Conservation (phyloP, 2,888 invertebrate genomes). For the Thereva unica region DNA sequence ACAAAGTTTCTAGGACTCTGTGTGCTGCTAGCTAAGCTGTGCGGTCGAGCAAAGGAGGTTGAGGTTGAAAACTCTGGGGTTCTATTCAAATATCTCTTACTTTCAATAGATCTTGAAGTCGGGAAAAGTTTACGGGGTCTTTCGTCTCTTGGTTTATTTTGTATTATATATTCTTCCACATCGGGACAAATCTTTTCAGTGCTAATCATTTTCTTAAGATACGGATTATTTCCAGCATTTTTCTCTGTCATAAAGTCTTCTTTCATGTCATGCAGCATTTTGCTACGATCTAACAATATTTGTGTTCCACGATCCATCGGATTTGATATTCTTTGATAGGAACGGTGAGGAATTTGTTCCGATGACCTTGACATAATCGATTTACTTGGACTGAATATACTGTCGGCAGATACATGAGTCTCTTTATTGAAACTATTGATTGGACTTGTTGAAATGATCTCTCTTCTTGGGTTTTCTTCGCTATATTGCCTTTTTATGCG, state of each 20-base stretch:
- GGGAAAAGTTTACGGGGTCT: conserved; percentile 17
- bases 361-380: conserved; percentile 34
- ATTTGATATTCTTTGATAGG: conserved; percentile 39
- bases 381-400: conserved; percentile 40
- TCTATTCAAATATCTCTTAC: conserved; percentile 7
- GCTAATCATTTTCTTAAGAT: conserved; percentile 53
- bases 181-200: conserved; percentile 44
- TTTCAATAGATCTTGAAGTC: conserved; percentile 18
- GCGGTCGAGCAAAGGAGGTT: not conserved
- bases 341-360: conserved; percentile 44
- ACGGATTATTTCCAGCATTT: conserved; percentile 56
- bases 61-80: conserved; percentile 10
- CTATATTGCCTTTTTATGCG: too few relatives aligned
- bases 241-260: conserved; percentile 57
- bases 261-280: conserved; percentile 54
- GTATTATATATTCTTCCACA: too few relatives aligned
- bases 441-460: not conserved
- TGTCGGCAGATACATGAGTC: not conserved
- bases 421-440: not conserved
- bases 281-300: conserved; percentile 54
- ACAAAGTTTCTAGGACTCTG: conserved; percentile 45
- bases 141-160: not conserved
- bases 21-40: conserved; percentile 12
- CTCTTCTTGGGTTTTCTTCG: too few relatives aligned
- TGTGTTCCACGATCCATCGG: conserved; percentile 50